Percentiles rank a stretch among this genome's conserved stretches.
These are phyloP conservation scores for Tricholauxania praeusta DNA, from an alignment of 2,888 invertebrate genomes.

Conservation along the genomic window DNA sequence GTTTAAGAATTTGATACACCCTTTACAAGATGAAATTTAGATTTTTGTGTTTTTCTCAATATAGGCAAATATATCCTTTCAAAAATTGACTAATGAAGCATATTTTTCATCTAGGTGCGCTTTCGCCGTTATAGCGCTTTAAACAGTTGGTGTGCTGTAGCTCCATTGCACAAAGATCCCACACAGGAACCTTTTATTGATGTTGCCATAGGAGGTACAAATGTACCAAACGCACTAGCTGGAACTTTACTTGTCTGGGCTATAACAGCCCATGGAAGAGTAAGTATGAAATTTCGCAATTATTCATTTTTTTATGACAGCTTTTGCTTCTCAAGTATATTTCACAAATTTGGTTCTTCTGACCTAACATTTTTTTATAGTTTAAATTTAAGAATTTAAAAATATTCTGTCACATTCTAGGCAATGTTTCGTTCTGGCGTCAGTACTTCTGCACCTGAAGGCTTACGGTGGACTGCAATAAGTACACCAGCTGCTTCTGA, in stretches of 20 bases:
- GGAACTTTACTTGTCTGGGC: constrained; percentile 91
- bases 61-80: background rate
- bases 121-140: constrained; percentile 89
- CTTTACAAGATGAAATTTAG: too few species aligned
- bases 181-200: constrained; percentile 94
- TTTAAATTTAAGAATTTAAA: background rate
- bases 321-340: background rate
- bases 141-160: constrained; percentile 93
- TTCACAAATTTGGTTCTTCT: background rate
- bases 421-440: constrained; percentile 89
- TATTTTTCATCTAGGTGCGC: constrained; percentile 65
- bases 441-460: constrained; percentile 86
- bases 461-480: constrained; percentile 85
- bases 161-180: constrained; percentile 88
- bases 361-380: background rate
- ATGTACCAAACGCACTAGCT: constrained; percentile 80
- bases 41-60: too few species aligned
- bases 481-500: constrained; percentile 83
- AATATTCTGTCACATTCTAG: constrained; percentile 63
- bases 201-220: constrained; percentile 87
- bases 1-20: too few species aligned
- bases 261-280: constrained; percentile 90
- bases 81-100: background rate
- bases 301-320: background rate
- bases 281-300: constrained; percentile 58